phyloP scores from a whole-genome alignment of 2,888 invertebrate species.

The Strigamia crassipes region DNA sequence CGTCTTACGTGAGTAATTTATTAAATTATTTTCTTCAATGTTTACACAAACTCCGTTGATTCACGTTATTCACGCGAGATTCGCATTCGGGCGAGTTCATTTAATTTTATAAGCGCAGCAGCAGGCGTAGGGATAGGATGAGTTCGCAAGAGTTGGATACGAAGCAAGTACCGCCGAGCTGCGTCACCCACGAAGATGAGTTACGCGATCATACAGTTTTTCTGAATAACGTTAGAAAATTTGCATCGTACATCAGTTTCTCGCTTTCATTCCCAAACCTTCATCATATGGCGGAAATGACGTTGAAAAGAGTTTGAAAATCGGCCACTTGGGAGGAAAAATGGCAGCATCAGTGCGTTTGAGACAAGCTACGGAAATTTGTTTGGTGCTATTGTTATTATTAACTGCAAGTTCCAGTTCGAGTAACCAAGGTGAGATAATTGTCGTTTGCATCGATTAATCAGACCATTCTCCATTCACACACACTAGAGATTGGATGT shows the following conservation, averaged over 20 bases:
- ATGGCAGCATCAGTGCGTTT: slow-evolving; percentile 40
- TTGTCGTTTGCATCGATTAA: background rate
- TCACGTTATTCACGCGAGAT: slow-evolving; percentile 8
- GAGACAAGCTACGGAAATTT: slow-evolving; percentile 23
- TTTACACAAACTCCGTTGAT: background rate
- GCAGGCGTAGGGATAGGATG: background rate
- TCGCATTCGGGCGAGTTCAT: slow-evolving; percentile 7
- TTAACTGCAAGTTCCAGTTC: slow-evolving; percentile 22
- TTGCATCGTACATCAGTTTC: background rate
- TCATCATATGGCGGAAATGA: slow-evolving; percentile 15
- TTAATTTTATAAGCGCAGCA: background rate
- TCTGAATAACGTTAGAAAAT: background rate
- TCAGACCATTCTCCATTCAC: background rate
- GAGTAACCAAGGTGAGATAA: slow-evolving; percentile 2
- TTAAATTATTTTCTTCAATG: too few species aligned
- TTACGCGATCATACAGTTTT: background rate
- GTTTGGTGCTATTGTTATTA: slow-evolving; percentile 33
- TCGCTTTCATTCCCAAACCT: background rate
- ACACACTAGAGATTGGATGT: background rate
- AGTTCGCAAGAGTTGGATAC: background rate
- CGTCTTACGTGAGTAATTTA: too few species aligned
- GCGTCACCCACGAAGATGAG: background rate
- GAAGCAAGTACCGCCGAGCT: background rate
- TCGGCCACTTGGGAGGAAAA: slow-evolving; percentile 38
- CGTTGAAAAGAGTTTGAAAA: slow-evolving; percentile 24